phyloP scores from a whole-genome alignment of 2,888 invertebrate genomes.

The Crepidodera aurea region DNA sequence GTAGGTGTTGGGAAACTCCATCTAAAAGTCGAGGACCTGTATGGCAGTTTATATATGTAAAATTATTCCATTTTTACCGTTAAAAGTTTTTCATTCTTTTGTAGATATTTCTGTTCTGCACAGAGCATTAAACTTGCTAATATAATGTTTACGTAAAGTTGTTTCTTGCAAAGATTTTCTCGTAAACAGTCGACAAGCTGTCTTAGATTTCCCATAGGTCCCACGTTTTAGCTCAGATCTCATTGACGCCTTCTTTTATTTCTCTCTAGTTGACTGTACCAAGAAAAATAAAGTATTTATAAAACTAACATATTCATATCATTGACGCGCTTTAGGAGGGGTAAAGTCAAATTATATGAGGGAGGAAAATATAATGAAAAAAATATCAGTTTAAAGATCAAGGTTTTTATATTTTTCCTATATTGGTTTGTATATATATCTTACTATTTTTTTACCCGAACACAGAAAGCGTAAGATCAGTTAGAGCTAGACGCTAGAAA shows the following conservation, averaged over 20 bases:
- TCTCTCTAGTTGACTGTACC: constrained; percentile 2
- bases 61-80: constrained; percentile 4
- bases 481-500: too few relatives aligned
- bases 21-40: background rate
- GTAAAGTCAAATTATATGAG: too few relatives aligned
- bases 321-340: too few relatives aligned
- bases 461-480: too few relatives aligned
- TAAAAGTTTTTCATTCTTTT: constrained; percentile 10
- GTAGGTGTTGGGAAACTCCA: too few relatives aligned
- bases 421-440: too few relatives aligned
- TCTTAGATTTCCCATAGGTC: constrained; percentile 34
- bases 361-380: too few relatives aligned
- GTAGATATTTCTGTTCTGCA: constrained; percentile 17
- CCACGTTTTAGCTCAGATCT: constrained; percentile 16
- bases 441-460: too few relatives aligned
- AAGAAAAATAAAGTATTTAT: too few relatives aligned
- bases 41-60: constrained; percentile 6
- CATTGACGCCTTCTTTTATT: constrained; percentile 15
- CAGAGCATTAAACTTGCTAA: constrained; percentile 23
- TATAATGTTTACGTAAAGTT: constrained; percentile 30
- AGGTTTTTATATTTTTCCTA: too few relatives aligned
- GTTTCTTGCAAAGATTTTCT: constrained; percentile 24
- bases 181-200: constrained; percentile 29
- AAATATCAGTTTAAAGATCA: too few relatives aligned
- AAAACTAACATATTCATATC: too few relatives aligned